Base-by-base conservation (phyloP, 53 echinoderm and acorn worm genomes). In the Echinometra lucunter region DNA sequence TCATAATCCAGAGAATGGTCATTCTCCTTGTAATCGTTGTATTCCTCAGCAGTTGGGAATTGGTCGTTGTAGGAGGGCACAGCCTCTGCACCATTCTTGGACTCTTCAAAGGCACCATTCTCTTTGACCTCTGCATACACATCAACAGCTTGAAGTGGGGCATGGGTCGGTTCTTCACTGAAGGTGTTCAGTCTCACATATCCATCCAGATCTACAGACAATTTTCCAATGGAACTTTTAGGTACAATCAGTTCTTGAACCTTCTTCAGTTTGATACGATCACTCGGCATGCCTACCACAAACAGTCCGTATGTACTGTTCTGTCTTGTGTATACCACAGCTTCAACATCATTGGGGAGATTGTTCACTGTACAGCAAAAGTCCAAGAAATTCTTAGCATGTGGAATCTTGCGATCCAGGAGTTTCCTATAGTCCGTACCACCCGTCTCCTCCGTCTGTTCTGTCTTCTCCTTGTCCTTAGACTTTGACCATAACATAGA, bases 401-500 rank as follows among this genome's bases (percentile, higher is more conserved):
- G 35, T 60, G 58, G 66, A 47, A 40, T 27, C 90, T 17, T 58
- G 66, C 90, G 17, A 10, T 90, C 37, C 16, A 90, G 66, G 13
- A 58, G 60, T 3, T 60, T 60, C 17, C n/a, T 8, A 40, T 90
- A 90, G 57, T 40, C 58, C 66, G 6, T 90, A 3, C 1, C 90
- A n/a, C 66, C 60, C 40, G 19, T 38, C 57, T 66, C 58, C 66
- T 60, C 90, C 17, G 13, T 11, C 60, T n/a, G n/a, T n/a, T n/a
- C n/a, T n/a, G n/a, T 37, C 1, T 34, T 37, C 6, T 90, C 90
- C 90, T 90, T 90, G 35, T 90, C 66, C 37, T 57, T 58, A 10
- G 90, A 90, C 66, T 40, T 40, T 35, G 27, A 34, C 90, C 90
- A 90, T 42, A 90, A 6, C 37, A 63, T 17, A 40, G 66, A 90